Evolutionary conservation across 1,140 invertebrate genomes (phyloP), one percentile per base, ranked within the genome.

Genomic region (Drosophila pallidifrons): DNA sequence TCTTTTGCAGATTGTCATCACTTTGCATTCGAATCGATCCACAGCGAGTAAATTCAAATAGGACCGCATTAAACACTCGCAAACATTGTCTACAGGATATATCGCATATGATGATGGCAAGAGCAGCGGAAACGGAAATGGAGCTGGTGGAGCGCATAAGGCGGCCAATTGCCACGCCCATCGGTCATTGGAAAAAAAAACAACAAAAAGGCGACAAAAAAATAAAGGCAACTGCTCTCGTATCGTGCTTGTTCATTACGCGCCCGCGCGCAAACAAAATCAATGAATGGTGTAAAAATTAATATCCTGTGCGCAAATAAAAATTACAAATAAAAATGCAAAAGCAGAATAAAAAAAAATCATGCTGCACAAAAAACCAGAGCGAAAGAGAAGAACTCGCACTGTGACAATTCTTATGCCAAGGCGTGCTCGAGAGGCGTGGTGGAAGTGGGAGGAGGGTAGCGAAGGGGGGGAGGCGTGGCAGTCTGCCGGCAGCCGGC

Each of bases 241-340:
- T 43, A 64, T 75, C 51, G 69, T 75, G 70, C 51, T 57, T 85
- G 70, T 88, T 88, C 85, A 88, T 88, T 88, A 89, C 65, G 74
- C 79, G 57, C 10, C 68, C 63, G 57, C 63, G 73, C 67, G 75
- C 85, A 73, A 79, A 79, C 85, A 75, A 80, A 91, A 88, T 81
- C 91, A 91, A 91, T 91, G 91, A 91, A 91, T 91, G 91, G 82
- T 91, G 91, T 91, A 91, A 91, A 91, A 91, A 91, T 91, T 91
- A 91, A 91, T 91, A 91, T 91, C 91, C 91, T 91, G 90, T 65
- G 65, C 45, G 43, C 16, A 73, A 51, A 58, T 25, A 65, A 67
- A 32, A 49, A 47, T 45, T 30, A 1, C 43, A 15, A 59, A 74
- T 66, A 59, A 57, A 65, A 68, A 55, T 51, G 25, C 65, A 79